Evolutionary conservation across 2,888 invertebrate genomes (phyloP), one percentile per base, ranked within the genome.

Genomic region (Chironomus riparius): DNA sequence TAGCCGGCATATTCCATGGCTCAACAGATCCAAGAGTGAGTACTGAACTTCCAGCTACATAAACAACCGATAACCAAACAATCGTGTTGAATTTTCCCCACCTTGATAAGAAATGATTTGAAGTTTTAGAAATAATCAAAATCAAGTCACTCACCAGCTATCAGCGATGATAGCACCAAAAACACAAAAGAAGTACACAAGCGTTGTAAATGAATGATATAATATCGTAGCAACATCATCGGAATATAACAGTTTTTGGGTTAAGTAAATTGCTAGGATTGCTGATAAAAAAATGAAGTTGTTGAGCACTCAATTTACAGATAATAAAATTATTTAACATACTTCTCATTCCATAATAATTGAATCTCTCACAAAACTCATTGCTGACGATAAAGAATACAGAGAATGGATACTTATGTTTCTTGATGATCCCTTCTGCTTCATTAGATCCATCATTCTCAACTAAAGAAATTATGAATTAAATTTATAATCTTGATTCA

Each of bases 321-420:
- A 10, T 10, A 10, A 38, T 10, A 4, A 10, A 15, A 38, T 4
- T 10, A 7, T 2, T 38, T 38, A 28, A 10, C 91, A 90, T 87
- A 97, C 96, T 92, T 88, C 94, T 91, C 92, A 97, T 93, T 82
- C 98, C 98, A 91, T 98, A 98, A 85, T 89, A 98, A 78, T 93
- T 94, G 85, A 98, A 98, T 80, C 98, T 87, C 85, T 98, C 98
- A 85, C 98, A 98, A 85, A 98, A 97, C 84, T 98, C 98, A 90
- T 97, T 98, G 84, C 91, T 91, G 79, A 98, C 88, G 81, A 98
- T 98, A 85, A 97, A 97, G 80, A 92, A 93, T 15, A 98, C 92
- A 15, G 94, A 88, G 82, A 89, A 92, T 0, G 98, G 97, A 81
- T 96, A 97, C 38, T 88, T 88, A 47, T 24, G 28, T 4, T 68